Base-by-base conservation (phyloP, 1,140 invertebrate genomes). In the Pseudomyrmex pallidus region DNA sequence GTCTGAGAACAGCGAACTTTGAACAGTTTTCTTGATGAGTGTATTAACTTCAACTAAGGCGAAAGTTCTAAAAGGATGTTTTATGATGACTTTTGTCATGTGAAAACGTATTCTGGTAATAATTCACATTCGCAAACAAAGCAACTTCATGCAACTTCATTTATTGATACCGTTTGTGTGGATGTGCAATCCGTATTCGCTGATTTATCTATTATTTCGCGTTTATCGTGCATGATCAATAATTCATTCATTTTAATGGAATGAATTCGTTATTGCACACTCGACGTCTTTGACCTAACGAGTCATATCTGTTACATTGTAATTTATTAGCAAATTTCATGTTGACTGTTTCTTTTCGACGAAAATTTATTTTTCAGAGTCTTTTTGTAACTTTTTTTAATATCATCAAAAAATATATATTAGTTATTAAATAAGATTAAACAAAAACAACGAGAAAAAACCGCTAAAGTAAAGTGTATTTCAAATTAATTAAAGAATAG, bases 231-330 rank as follows among this genome's bases (percentile, higher is more conserved):
- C 48, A 44, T 46, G 61, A 54, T 77, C 61, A 77, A 77, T 77
- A 54, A 77, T 77, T 66, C 50, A 77, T 54, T 66, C 50, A 77
- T 54, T 66, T 77, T 66, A 64, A 76, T 52, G 25, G 17, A 66
- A 77, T 44, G 25, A 44, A 66, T 66, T 64, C 48, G 61, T n/a
- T 35, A 52, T 64, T n/a, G 8, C 44, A 35, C 66, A 54, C 25
- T 20, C n/a, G 61, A n/a, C 44, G 62, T 66, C 66, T 62, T 66
- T 25, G 61, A 66, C 22, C 48, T 56, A 76, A 25, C 74, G 48
- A 76, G 61, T 20, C 12, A 46, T 4, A 9, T 8, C 64, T 25
- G 44, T 74, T 52, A 25, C 62, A 63, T 25, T 35, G 35, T 46
- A 74, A 62, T 17, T 54, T 8, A 52, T 54, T 13, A 15, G 20